Base-by-base conservation (phyloP, 1,140 invertebrate species). In the Drosophila nikananu region DNA sequence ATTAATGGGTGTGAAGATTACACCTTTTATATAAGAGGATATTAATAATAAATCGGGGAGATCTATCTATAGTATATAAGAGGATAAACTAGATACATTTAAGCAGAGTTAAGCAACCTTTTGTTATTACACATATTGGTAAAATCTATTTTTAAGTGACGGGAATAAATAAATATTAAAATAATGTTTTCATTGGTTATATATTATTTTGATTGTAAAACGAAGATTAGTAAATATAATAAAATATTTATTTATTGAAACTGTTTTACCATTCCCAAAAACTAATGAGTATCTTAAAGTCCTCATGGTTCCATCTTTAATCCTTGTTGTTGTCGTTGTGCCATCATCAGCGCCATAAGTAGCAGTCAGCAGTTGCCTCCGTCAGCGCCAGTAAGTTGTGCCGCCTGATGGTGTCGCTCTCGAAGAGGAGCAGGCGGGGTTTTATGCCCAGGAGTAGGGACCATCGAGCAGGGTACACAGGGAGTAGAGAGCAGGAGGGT, bases 341-440 rank as follows among this genome's bases (percentile, higher is more conserved):
- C 86, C 84, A 89, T 90, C 84, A 89, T 89, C 84, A 89, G 87
- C 74, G 78, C 84, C 84, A 89, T 89, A 87, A 89, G 84, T 89
- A 89, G 86, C 84, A 80, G 77, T 80, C 77, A 80, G 77, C 77
- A 80, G 77, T 80, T 80, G 77, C 77, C 77, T 72, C 55, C 66
- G 76, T 60, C 77, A 79, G 75, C 77, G 76, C 58, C 77, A 79
- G 84, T 84, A 90, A 87, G 84, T 87, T 87, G 83, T 83, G 80
- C 71, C 70, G 83, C 76, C 83, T 77, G 77, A 80, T 86, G 75
- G 80, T 70, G 75, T 66, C 68, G 72, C 59, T 60, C 52, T 72
- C 62, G 74, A 41, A 30, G 42, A 10, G 15, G 37, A 13, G 7
- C 46, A 5, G 74, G 54, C 49, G 25, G 37, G 23, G 55, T 42